Percentiles rank a stretch among this genome's conserved stretches.
Evolutionary conservation across 2,113 vertebrate species (phyloP).

Genomic region (Sardina pilchardus): DNA sequence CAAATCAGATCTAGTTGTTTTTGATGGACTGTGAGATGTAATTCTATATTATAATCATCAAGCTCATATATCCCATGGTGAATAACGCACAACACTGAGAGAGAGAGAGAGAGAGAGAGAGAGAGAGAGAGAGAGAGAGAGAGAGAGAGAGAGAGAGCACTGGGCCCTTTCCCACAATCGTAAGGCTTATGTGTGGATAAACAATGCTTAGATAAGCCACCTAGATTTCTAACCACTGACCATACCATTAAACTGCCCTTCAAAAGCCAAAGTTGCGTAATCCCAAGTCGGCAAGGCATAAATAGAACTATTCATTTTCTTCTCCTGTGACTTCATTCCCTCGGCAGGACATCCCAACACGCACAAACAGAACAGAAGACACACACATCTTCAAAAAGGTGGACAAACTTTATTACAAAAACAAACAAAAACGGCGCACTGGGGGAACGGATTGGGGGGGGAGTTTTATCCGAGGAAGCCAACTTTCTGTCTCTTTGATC

Average conservation of each 20-base stretch:
- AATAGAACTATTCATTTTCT: background rate
- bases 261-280: background rate
- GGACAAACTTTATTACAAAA: conserved; percentile 60
- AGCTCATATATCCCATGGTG: background rate
- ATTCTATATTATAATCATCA: no score
- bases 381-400: conserved; percentile 26
- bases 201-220: background rate
- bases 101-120: background rate
- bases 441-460: background rate
- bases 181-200: background rate
- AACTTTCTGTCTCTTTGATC: conserved; percentile 82
- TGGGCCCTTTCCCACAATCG: background rate
- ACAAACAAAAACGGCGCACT: conserved; percentile 16
- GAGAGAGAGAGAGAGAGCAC: background rate
- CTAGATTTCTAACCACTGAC: background rate
- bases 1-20: no score
- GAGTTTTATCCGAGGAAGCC: conserved; percentile 85
- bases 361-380: background rate
- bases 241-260: background rate
- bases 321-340: background rate
- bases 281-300: background rate
- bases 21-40: no score
- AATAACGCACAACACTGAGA: background rate
- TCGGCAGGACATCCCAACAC: background rate
- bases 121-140: background rate